Base-by-base conservation (phyloP, 2,888 invertebrate genomes). In the Nyleta sp. region DNA sequence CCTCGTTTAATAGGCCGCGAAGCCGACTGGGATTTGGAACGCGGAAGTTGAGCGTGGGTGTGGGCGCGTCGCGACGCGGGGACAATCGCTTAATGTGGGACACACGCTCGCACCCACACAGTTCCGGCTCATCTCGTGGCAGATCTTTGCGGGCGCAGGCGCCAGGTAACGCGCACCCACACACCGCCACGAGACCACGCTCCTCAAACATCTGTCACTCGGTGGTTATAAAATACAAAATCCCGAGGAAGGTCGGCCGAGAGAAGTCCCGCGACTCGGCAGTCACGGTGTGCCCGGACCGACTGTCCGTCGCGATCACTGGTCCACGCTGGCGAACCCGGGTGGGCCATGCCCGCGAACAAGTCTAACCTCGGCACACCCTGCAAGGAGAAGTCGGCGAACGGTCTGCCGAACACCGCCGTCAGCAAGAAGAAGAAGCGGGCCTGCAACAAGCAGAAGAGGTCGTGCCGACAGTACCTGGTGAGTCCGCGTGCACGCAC, bases 401-500 rank as follows among this genome's bases (percentile, higher is more conserved):
- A 86, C 77, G 85, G 85, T 60, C 76, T 85, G 55, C 80, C 83
- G 7, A 22, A 7, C 40, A 75, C 82, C 7, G 80, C 78, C 7
- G 80, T 77, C 28, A 77, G 84, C 40, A 88, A 86, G 80, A 88
- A 87, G 82, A 89, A 87, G 84, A 88, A 88, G 78, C 84, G 88
- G 40, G 77, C 81, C 83, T 81, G 86, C 80, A 85, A 86, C 83
- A 89, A 88, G 83, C 87, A 87, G 84, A 88, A 88, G 85, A 88
- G 83, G 83, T 86, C 87, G 84, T 87, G 87, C 84, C 84, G 84
- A 78, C 88, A 87, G 80, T 87, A 89, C 81, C 83, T 88, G 89
- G 89, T 89, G 83, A 89, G 89, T 88, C 11, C 24, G 7, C 28
- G 60, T 31, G 40, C 33, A 52, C 17, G 52, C 46, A 50, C 40